Evolutionary conservation across 1,140 invertebrate species (phyloP).

Genomic region (Leptinotarsa undecemlineata): DNA sequence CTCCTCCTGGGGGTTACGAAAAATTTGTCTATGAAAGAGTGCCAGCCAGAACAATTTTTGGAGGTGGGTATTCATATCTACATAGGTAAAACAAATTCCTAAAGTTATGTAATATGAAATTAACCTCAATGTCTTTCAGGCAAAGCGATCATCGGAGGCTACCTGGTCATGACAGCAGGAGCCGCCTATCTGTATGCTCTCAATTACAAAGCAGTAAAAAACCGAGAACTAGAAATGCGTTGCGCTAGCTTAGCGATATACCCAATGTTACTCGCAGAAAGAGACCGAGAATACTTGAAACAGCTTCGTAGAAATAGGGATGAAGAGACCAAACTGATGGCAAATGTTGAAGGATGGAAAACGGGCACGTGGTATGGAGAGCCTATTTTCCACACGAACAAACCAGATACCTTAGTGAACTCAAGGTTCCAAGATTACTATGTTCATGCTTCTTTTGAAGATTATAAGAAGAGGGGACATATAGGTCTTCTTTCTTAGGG

Average conservation of each 20-base stretch:
- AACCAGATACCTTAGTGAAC: constrained; percentile 62
- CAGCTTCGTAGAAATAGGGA: constrained; percentile 80
- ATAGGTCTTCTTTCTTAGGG: constrained; percentile 61
- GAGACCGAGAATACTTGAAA: constrained; percentile 80
- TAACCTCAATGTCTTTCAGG: constrained; percentile 54
- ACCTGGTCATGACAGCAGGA: constrained; percentile 63
- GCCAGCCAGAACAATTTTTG: constrained; percentile 70
- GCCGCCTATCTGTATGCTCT: constrained; percentile 64
- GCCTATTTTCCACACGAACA: constrained; percentile 66
- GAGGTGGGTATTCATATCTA: constrained; percentile 59
- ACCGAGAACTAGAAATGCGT: constrained; percentile 70
- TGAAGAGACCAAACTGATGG: constrained; percentile 84
- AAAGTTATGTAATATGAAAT: constrained; percentile 21
- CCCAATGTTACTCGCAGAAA: constrained; percentile 78
- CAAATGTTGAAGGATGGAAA: constrained; percentile 85
- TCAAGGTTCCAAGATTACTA: constrained; percentile 73
- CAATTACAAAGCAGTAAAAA: constrained; percentile 58
- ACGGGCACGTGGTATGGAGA: constrained; percentile 86
- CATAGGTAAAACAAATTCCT: too few relatives aligned
- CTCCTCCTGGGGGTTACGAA: constrained; percentile 81
- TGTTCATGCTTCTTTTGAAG: constrained; percentile 62
- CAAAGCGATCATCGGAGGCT: constrained; percentile 63
- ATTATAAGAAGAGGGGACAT: constrained; percentile 59
- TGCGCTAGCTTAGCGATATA: constrained; percentile 74
- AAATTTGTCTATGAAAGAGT: constrained; percentile 73